Percentiles rank a stretch among this genome's conserved stretches.
Evolutionary conservation across 2,888 invertebrate genomes (phyloP).

Genomic region (Amorpha juglandis): DNA sequence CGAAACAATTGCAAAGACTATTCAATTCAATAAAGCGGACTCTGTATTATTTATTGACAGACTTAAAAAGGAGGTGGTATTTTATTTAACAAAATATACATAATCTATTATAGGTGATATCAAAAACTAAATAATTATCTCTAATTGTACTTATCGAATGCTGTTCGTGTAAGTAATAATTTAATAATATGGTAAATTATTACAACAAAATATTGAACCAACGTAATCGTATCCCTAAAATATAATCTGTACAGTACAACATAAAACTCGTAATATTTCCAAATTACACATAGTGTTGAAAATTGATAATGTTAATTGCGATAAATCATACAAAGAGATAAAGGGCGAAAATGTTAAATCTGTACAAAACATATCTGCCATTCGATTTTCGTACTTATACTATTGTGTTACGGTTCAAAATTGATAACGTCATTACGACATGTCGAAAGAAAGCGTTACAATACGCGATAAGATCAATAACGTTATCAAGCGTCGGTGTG

Average conservation of each 20-base stretch:
- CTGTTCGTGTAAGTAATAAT: no score
- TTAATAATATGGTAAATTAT: no score
- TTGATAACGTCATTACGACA: no score
- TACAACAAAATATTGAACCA: not conserved
- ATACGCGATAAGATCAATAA: slow-evolving; percentile 40
- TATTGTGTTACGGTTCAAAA: not conserved
- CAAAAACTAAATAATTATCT: no score
- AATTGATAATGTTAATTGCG: slow-evolving; percentile 6
- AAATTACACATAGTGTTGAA: not conserved
- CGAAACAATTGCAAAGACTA: no score
- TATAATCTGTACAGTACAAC: not conserved
- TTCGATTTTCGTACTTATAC: not conserved
- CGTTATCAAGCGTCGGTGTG: slow-evolving; percentile 35
- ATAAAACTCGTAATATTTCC: not conserved
- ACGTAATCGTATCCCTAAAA: not conserved
- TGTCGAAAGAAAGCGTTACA: slow-evolving; percentile 19
- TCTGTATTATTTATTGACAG: no score
- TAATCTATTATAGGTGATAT: no score
- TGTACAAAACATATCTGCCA: not conserved
- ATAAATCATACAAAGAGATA: slow-evolving; percentile 23
- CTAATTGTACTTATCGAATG: no score
- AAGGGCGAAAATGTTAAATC: slow-evolving; percentile 13
- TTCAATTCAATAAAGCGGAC: no score
- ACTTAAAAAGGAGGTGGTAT: no score
- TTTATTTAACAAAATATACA: no score